Base-by-base conservation (phyloP, 2,888 invertebrate genomes). In the Tipula confusa region DNA sequence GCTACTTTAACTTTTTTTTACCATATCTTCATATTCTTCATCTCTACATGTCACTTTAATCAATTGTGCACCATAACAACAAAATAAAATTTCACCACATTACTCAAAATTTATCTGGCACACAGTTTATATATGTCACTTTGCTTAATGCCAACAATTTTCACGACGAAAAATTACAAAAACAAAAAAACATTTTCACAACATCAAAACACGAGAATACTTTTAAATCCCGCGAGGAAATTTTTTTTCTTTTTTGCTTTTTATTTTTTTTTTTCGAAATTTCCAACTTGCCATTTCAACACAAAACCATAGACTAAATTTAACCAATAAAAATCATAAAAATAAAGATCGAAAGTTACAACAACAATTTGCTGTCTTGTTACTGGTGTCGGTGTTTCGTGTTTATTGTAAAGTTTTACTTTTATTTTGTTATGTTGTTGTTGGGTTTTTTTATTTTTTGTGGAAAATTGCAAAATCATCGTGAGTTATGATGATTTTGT, bases 241-340 rank as follows among this genome's bases (percentile, higher is more conserved):
- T 24, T 64, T 64, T 24, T 24, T 18, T 64, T 64, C 2, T n/a
- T n/a, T n/a, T n/a, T n/a, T n/a, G n/a, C n/a, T n/a, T n/a, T n/a
- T n/a, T n/a, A n/a, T n/a, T 33, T 33, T 33, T 33, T 3, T 33
- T 6, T 33, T 33, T 33, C 11, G 11, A 1, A 64, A 64, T 64
- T 64, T 64, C 9, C 64, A 64, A 64, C 64, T 64, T 64, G 24
- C 24, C 64, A 9, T 24, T 64, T 2, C 64, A 64, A 64, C 64
- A 64, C 64, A 64, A 64, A 24, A 24, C 64, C 64, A 24, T 64
- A 6, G 64, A 64, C 64, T 64, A 64, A 64, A n/a, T n/a, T n/a
- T n/a, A n/a, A 64, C 64, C 64, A 64, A 64, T 64, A 64, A 64
- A n/a, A 64, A 64, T 64, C 64, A 64, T 64, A 64, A 64, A 64